Base-by-base conservation (phyloP, 2,888 invertebrate species). In the Schizaphis graminum region DNA sequence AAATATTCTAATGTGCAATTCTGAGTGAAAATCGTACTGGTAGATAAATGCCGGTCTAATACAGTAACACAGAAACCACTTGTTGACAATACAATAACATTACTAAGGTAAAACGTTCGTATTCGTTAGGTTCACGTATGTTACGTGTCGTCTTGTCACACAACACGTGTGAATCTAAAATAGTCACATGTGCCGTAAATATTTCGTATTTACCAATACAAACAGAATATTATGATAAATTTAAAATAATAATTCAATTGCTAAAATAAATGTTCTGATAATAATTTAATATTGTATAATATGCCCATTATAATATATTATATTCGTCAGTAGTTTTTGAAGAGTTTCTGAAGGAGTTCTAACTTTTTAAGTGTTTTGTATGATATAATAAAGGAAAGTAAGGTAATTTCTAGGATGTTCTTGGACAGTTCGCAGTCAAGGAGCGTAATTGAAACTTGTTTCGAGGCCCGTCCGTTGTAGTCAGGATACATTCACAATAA, bases 81-180 rank as follows among this genome's bases (percentile, higher is more conserved):
- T 93, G 93, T 93, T 93, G 93, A 93, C 89, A 49, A 47, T 92
- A 87, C 92, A 92, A 92, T 87, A 92, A 89, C 89, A 61, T 61
- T 61, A 89, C 41, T 16, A 44, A 44, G 24, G 44, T 85, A 53
- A 91, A 84, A 91, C 57, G 53, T 47, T n/a, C 85, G 87, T 49
- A 61, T 61, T 91, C n/a, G 21, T 44, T 26, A 44, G 44, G 85
- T 91, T 57, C 21, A 28, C 85, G 91, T 11, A 89, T 35, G 21
- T 77, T 21, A 77, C 21, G 77, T 67, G n/a, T 77, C 77, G 35
- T 77, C 77, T 77, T 16, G 56, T 91, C 53, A 53, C 8, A 84
- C 77, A 49, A 67, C 26, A 85, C 85, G 57, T 57, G 57, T 91
- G 56, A 86, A 57, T 28, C 91, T 21, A 61, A 67, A 77, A 77